phyloP scores from a whole-genome alignment of 1,140 invertebrate species.

The Brachystomella parvula region DNA sequence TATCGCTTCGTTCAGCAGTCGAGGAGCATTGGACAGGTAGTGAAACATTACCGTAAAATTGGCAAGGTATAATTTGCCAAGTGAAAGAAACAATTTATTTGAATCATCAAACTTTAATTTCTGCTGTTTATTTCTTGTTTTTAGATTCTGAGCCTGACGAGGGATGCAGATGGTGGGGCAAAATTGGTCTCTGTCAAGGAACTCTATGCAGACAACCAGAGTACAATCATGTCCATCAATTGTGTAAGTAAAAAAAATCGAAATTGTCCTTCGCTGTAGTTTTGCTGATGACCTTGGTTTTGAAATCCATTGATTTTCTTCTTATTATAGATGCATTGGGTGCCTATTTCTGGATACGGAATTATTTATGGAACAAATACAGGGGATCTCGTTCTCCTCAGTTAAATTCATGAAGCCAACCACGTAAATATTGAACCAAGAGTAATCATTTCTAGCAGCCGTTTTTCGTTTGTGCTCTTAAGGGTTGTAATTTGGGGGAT shows the following conservation, averaged over 20 bases:
- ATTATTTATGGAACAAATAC: slow-evolving; percentile 38
- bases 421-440: neutral
- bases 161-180: slow-evolving; percentile 20
- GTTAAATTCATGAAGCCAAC: slow-evolving; percentile 16
- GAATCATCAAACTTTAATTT: neutral
- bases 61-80: slow-evolving; percentile 4
- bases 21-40: slow-evolving; percentile 34
- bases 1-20: slow-evolving; percentile 37
- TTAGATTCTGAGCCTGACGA: slow-evolving; percentile 33
- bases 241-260: too few species aligned
- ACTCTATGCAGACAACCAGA: slow-evolving; percentile 31
- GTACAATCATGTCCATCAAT: slow-evolving; percentile 17
- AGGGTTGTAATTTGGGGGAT: neutral
- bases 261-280: too few species aligned
- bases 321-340: slow-evolving; percentile 36
- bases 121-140: neutral
- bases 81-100: too few species aligned
- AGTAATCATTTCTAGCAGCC: neutral
- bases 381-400: slow-evolving; percentile 33
- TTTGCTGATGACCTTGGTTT: too few species aligned
- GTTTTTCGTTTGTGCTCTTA: neutral
- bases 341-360: slow-evolving; percentile 33
- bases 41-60: slow-evolving; percentile 1
- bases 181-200: slow-evolving; percentile 36
- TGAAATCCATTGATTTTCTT: too few species aligned